phyloP scores from a whole-genome alignment of 2,888 invertebrate genomes.

The Lapara coniferarum region DNA sequence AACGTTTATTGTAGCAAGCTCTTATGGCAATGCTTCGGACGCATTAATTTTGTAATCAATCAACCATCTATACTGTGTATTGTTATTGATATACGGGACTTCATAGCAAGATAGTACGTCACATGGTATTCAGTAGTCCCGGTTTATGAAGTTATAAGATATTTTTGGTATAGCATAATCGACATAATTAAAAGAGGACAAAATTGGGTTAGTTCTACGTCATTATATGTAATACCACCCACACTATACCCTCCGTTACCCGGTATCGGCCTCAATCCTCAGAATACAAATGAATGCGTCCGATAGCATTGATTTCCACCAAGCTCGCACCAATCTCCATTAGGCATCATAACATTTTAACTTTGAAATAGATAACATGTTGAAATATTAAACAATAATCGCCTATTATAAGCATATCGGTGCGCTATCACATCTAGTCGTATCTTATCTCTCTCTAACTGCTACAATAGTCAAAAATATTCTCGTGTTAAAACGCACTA shows the following conservation, averaged over 20 bases:
- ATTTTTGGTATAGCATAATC: no score
- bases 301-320: neutral
- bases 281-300: no score
- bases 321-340: neutral
- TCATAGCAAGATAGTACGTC: no score
- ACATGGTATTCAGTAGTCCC: no score
- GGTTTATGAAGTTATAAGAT: no score
- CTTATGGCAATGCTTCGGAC: neutral
- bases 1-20: neutral
- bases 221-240: no score
- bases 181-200: no score
- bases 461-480: slow-evolving; percentile 17
- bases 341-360: neutral
- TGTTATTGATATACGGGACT: no score
- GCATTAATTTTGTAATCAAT: neutral
- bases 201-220: no score
- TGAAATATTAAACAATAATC: neutral
- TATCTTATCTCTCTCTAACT: slow-evolving; percentile 17
- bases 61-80: no score
- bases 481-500: slow-evolving; percentile 10
- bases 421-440: neutral
- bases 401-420: neutral
- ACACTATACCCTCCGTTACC: no score
- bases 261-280: no score
- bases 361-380: neutral